Evolutionary conservation across 2,113 vertebrate species (phyloP).

Genomic region (Gnathonemus echidnorhynchus): DNA sequence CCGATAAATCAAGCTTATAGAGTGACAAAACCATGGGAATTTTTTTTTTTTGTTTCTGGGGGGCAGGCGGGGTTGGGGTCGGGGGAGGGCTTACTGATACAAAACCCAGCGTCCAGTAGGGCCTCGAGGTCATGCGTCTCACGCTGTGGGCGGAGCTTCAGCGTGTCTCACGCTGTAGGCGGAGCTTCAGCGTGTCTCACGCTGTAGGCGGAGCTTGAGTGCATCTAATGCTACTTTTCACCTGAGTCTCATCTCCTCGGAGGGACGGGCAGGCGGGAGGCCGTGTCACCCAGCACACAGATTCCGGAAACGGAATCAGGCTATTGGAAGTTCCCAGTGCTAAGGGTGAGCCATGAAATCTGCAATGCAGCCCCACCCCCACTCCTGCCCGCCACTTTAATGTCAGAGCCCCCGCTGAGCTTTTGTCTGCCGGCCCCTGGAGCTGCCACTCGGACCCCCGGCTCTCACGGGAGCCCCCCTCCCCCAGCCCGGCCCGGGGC

Average conservation of each 20-base stretch:
- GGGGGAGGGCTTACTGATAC: neutral
- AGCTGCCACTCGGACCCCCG: conserved; percentile 25
- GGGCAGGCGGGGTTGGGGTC: neutral
- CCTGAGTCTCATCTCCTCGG: neutral
- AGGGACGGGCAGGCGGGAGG: neutral
- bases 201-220: neutral
- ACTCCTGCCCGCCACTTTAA: conserved; percentile 27
- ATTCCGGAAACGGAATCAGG: neutral
- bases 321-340: conserved; percentile 21
- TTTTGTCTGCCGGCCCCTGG: conserved; percentile 38
- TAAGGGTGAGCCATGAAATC: neutral
- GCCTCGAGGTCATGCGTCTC: neutral
- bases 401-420: conserved; percentile 41
- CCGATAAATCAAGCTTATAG: conserved; percentile 11
- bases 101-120: neutral
- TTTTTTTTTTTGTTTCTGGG: neutral
- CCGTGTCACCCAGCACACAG: neutral
- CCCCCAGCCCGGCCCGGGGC: conserved; percentile 24
- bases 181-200: neutral
- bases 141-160: neutral
- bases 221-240: neutral
- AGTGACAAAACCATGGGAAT: neutral
- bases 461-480: conserved; percentile 24
- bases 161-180: neutral
- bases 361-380: neutral